These are phyloP conservation scores for Corythoichthys intestinalis DNA, from an alignment of 2,113 vertebrate species.

Conservation along the genomic window DNA sequence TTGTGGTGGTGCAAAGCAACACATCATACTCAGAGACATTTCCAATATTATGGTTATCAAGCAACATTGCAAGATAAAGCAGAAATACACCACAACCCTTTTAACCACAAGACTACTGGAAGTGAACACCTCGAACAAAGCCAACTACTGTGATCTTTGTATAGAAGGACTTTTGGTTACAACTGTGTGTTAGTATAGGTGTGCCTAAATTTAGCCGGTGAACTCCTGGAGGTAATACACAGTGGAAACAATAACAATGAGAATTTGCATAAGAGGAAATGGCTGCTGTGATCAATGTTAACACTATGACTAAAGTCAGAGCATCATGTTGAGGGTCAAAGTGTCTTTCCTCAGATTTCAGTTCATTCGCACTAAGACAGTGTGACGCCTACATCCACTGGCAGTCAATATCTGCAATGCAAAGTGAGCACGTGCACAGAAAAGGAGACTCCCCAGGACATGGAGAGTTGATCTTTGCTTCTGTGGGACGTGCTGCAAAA, in stretches of 20 bases:
- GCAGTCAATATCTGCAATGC: conserved; percentile 84
- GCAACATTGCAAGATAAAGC: too few relatives aligned
- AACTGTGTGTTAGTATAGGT: not conserved
- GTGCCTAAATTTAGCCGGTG: not conserved
- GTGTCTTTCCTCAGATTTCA: conserved; percentile 90
- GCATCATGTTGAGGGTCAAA: conserved; percentile 78
- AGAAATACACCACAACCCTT: not conserved
- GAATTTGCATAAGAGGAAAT: conserved; percentile 5
- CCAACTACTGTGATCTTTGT: not conserved
- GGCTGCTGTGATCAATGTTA: conserved; percentile 36
- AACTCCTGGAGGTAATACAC: too few relatives aligned
- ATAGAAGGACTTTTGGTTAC: not conserved
- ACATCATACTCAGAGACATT: not conserved
- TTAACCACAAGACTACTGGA: not conserved
- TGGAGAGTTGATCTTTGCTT: conserved; percentile 56
- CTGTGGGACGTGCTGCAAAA: conserved; percentile 52
- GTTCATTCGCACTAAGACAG: conserved; percentile 95
- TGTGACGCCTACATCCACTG: conserved; percentile 87
- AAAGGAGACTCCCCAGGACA: conserved; percentile 46
- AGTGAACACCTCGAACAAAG: not conserved
- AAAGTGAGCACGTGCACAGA: conserved; percentile 30
- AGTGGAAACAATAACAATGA: not conserved
- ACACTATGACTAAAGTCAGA: conserved; percentile 41
- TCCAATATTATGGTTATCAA: not conserved
- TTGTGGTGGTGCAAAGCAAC: not conserved